phyloP scores from a whole-genome alignment of 2,797 vertebrate genomes.

The Coendou prehensilis region DNA sequence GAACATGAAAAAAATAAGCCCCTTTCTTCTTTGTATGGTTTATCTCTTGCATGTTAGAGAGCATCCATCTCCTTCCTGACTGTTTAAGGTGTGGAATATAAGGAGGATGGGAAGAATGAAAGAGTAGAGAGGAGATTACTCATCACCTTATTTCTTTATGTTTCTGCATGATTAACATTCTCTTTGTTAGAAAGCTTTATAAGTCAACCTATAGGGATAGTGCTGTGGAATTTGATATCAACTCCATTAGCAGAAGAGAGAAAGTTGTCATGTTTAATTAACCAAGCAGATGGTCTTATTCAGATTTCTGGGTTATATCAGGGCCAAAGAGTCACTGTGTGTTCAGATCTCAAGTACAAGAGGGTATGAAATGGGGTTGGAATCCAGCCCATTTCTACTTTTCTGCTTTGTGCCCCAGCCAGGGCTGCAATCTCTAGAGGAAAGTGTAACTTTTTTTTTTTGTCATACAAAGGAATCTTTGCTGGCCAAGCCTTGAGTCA shows the following conservation, averaged over 20 bases:
- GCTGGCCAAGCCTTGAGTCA: not conserved
- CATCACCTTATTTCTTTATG: not conserved
- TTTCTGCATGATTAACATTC: not conserved
- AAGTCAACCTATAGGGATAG: not conserved
- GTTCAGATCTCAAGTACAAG: not conserved
- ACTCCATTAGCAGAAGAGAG: not conserved
- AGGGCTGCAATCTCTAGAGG: not conserved
- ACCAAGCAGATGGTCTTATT: not conserved
- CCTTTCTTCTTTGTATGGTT: not conserved
- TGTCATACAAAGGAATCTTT: not conserved
- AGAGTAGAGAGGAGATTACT: not conserved
- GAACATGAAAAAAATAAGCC: not conserved
- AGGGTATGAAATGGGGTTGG: not conserved
- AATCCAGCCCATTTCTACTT: not conserved
- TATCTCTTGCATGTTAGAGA: not conserved
- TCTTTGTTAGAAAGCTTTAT: conserved; percentile 22
- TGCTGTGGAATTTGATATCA: not conserved
- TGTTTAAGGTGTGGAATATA: not conserved
- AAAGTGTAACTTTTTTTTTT: not conserved
- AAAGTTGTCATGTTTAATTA: not conserved
- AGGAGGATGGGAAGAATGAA: not conserved
- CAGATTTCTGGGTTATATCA: not conserved
- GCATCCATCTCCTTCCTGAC: not conserved
- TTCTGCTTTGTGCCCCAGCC: not conserved
- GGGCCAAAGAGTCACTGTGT: not conserved